A percentile compares a stretch with the other conserved stretches of the same genome.
Evolutionary conservation across 2,888 invertebrate genomes (phyloP).

Genomic region (Sphaerophoria rueppellii): DNA sequence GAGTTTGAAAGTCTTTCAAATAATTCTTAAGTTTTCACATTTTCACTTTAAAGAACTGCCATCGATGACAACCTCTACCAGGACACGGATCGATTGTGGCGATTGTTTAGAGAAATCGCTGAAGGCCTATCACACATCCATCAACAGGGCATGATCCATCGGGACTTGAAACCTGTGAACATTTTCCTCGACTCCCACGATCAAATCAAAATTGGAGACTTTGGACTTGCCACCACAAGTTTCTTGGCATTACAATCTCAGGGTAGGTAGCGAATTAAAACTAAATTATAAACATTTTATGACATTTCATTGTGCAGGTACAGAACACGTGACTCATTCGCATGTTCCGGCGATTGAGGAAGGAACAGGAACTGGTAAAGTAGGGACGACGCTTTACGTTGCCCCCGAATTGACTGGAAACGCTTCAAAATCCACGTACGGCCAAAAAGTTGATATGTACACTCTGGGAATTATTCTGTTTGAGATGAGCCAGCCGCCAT

Average conservation of each 20-base stretch:
- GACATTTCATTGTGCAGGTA: too few species aligned
- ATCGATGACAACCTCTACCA: constrained; percentile 91
- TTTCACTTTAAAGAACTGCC: constrained; percentile 84
- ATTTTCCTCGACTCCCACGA: constrained; percentile 97
- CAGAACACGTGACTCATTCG: constrained; percentile 74
- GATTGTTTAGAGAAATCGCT: constrained; percentile 96
- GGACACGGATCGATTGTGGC: constrained; percentile 92
- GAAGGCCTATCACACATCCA: constrained; percentile 95
- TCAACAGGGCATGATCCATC: constrained; percentile 94
- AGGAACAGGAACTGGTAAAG: constrained; percentile 87
- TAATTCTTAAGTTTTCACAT: neutral
- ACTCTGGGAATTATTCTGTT: constrained; percentile 96
- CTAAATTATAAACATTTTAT: too few species aligned
- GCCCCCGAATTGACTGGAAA: constrained; percentile 94
- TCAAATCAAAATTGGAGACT: constrained; percentile 98
- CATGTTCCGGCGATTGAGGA: constrained; percentile 78
- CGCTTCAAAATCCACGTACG: constrained; percentile 89
- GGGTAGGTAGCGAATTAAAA: constrained; percentile 55
- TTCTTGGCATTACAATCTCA: constrained; percentile 82
- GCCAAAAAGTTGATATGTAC: constrained; percentile 95
- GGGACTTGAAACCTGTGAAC: constrained; percentile 94
- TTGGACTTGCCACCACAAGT: constrained; percentile 95
- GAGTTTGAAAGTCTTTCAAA: constrained; percentile 77
- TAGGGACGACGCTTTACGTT: constrained; percentile 97
- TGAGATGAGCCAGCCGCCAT: constrained; percentile 95